A percentile compares a stretch with the other conserved stretches of the same genome.
Conservation (phyloP, 2,888 invertebrate genomes). For the Chorisops tibialis region DNA sequence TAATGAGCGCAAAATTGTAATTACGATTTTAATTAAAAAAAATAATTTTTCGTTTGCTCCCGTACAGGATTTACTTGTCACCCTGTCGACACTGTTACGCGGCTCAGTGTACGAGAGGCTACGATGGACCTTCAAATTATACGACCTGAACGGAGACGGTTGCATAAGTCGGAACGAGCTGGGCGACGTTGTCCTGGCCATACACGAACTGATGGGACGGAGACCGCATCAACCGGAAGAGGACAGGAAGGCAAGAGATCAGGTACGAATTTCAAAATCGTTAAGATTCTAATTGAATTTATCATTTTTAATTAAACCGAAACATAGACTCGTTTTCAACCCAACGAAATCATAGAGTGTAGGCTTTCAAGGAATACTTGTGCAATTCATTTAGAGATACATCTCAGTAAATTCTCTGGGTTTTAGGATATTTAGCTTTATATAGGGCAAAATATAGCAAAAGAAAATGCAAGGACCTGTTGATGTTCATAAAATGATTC, state of each 20-base stretch:
- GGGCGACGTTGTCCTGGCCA: conserved; percentile 80
- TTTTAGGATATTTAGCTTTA: too few species aligned
- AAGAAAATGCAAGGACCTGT: too few species aligned
- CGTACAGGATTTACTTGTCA: conserved; percentile 86
- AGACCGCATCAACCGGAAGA: conserved; percentile 74
- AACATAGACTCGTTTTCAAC: too few species aligned
- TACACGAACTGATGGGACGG: conserved; percentile 87
- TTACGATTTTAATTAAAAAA: conserved; percentile 24
- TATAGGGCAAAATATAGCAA: too few species aligned
- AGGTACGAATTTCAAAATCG: conserved; percentile 51
- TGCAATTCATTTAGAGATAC: too few species aligned
- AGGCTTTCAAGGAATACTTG: too few species aligned
- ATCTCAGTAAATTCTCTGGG: too few species aligned
- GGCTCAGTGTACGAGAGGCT: conserved; percentile 93
- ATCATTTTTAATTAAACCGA: too few species aligned
- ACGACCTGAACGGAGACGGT: conserved; percentile 95
- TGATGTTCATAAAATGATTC: too few species aligned
- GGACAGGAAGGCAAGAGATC: conserved; percentile 80
- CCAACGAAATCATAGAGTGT: too few species aligned
- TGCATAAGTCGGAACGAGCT: conserved; percentile 89
- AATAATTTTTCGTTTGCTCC: conserved; percentile 11
- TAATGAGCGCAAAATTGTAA: conserved; percentile 19
- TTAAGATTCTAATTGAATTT: too few species aligned
- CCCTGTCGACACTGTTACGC: conserved; percentile 84
- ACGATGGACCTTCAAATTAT: conserved; percentile 94